Percentiles rank a stretch among this genome's conserved stretches.
These are phyloP conservation scores for Oncorhynchus clarkii DNA, from an alignment of 2,113 vertebrate genomes.

Conservation along the genomic window DNA sequence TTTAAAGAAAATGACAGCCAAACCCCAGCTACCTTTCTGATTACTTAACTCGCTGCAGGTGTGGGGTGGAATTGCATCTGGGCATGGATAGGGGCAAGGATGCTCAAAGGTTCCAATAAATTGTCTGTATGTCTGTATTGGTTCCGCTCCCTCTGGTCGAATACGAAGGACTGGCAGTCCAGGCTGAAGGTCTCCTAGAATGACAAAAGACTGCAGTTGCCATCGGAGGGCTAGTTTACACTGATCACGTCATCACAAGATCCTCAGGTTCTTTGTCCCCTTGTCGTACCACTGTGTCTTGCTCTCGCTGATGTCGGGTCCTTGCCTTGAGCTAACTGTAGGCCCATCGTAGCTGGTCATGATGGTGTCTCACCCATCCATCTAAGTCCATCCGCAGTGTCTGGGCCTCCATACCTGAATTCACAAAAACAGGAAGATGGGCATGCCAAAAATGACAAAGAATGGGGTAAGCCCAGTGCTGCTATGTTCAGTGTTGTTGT, in stretches of 20 bases:
- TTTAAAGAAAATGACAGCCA: too few species aligned
- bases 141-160: neutral
- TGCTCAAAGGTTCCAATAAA: neutral
- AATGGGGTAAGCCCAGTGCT: neutral
- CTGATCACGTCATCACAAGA: neutral
- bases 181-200: neutral
- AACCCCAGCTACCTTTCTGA: too few species aligned
- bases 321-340: neutral
- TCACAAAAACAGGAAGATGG: neutral
- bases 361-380: slow-evolving; percentile 4
- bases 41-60: too few species aligned
- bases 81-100: neutral
- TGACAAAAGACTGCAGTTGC: slow-evolving; percentile 1
- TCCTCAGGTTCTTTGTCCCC: neutral
- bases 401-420: neutral
- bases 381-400: neutral
- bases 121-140: neutral
- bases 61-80: too few species aligned
- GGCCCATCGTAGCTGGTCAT: neutral
- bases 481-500: slow-evolving; percentile 9
- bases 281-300: neutral
- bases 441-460: slow-evolving; percentile 9
- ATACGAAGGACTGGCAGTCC: neutral
- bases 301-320: neutral
- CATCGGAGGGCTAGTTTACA: neutral